Base-by-base conservation (phyloP, 64 coral and sea anemone species). In the Platygyra sinensis region DNA sequence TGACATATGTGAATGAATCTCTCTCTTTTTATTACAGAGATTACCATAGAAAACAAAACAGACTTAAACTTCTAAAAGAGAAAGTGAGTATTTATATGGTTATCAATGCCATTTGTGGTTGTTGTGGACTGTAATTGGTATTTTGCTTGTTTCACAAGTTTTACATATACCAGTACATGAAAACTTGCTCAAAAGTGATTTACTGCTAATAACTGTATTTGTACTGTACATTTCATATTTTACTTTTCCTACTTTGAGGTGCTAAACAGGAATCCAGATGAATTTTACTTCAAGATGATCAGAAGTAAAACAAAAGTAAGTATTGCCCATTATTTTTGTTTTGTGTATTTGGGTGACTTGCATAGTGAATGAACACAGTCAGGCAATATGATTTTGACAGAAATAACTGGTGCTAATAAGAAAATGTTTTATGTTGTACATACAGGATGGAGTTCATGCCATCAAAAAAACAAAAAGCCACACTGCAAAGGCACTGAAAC, bases 271-370 rank as follows among this genome's bases (percentile, higher is more conserved):
- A 99, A 99, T 89, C 97, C 97, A 75, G 97, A 99, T 96, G 97
- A 99, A 57, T 99, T 99, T 67, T 99, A 99, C 77, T 99, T 93
- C 60, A 99, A 99, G 71, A 99, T 99, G 97, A 74, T 99, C 73
- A 96, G 73, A 54, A 93, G 75, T 12, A 95, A 95, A 79, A 98
- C 78, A 25, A 74, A 80, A 64, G 94, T 96, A 83, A 29, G 62
- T 72, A 29, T 57, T 24, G 69, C 17, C 10, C 20, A 0, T 20
- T n/a, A 13, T 10, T 78, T 4, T 49, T 38, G 11, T 55, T 20
- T 18, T 55, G 36, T 55, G 36, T 78, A n/a, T 12, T 27, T 8
- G 17, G 6, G 0, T 65, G 62, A 65, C 62, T 65, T 18, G 18
- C 4, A 22, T 65, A 65, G 18, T 22, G 62, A 22, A 24, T 46